A percentile compares a stretch with the other conserved stretches of the same genome.
These are phyloP conservation scores for Tinamus guttatus DNA, from an alignment of 2,113 vertebrate genomes.

Conservation along the genomic window DNA sequence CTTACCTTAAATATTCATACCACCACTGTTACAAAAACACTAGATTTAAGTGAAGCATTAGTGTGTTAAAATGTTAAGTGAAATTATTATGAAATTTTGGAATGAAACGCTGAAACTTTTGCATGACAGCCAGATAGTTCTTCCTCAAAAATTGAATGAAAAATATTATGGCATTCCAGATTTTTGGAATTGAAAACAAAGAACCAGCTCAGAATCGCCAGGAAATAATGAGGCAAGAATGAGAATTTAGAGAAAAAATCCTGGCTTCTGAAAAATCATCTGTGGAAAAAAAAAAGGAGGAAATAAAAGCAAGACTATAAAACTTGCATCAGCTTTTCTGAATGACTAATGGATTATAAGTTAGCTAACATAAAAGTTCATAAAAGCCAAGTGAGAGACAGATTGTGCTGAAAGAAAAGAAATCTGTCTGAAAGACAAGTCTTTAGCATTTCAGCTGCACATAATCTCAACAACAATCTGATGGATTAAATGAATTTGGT, in stretches of 20 bases:
- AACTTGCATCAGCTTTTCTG: background rate
- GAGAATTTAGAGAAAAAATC: background rate
- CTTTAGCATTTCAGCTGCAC: background rate
- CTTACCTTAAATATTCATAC: background rate
- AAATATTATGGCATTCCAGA: constrained; percentile 20
- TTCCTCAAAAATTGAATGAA: constrained; percentile 27
- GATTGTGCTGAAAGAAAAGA: background rate
- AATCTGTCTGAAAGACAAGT: background rate
- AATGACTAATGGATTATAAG: background rate
- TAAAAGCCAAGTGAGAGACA: background rate
- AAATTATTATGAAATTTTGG: background rate
- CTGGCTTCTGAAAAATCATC: constrained; percentile 29
- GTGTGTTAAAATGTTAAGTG: background rate
- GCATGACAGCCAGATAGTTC: background rate
- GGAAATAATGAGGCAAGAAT: constrained; percentile 38
- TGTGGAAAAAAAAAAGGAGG: too few species aligned
- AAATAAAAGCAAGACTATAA: background rate
- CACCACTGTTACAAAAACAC: background rate
- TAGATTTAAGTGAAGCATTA: background rate
- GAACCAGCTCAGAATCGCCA: background rate
- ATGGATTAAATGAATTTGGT: background rate
- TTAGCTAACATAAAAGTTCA: background rate
- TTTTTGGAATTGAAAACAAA: constrained; percentile 23
- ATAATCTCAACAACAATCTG: background rate
- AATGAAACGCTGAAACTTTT: background rate